phyloP scores from a whole-genome alignment of 2,113 vertebrate species.

The Halichoeres trimaculatus region DNA sequence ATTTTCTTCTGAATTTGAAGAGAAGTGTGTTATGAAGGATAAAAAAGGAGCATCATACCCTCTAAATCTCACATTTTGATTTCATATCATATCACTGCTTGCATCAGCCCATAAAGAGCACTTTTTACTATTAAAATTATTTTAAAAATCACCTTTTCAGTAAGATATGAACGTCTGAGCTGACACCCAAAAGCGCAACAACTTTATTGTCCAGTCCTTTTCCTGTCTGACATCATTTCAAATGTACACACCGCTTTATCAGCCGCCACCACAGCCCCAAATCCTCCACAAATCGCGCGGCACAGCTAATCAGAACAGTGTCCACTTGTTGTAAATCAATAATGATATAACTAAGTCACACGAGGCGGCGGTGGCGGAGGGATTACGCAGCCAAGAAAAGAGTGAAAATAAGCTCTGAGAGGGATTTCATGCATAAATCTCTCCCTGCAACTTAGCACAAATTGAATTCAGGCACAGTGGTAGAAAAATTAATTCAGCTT shows the following conservation, averaged over 20 bases:
- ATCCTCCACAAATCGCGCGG: constrained; percentile 67
- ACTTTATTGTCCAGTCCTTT: constrained; percentile 14
- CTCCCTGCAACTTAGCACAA: constrained; percentile 77
- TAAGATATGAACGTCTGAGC: constrained; percentile 22
- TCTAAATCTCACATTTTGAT: neutral
- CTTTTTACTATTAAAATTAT: constrained; percentile 19
- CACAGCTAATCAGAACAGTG: constrained; percentile 70
- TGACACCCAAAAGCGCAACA: constrained; percentile 12
- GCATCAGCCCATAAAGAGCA: constrained; percentile 6
- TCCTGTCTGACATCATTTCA: constrained; percentile 38
- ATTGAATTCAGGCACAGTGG: constrained; percentile 82
- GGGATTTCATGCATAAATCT: constrained; percentile 83
- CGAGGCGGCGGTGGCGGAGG: constrained; percentile 62
- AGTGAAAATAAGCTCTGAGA: constrained; percentile 77
- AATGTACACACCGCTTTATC: constrained; percentile 51
- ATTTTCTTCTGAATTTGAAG: constrained; percentile 23
- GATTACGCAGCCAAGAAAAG: constrained; percentile 75
- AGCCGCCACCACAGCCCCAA: constrained; percentile 38
- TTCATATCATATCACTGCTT: constrained; percentile 2
- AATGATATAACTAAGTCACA: constrained; percentile 79
- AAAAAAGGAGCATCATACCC: neutral
- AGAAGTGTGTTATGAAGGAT: neutral
- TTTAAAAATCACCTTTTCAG: constrained; percentile 1
- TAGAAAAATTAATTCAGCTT: constrained; percentile 84
- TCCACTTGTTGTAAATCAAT: constrained; percentile 82